Base-by-base conservation (phyloP, 2,888 invertebrate genomes). In the Osedax fenrisi region DNA sequence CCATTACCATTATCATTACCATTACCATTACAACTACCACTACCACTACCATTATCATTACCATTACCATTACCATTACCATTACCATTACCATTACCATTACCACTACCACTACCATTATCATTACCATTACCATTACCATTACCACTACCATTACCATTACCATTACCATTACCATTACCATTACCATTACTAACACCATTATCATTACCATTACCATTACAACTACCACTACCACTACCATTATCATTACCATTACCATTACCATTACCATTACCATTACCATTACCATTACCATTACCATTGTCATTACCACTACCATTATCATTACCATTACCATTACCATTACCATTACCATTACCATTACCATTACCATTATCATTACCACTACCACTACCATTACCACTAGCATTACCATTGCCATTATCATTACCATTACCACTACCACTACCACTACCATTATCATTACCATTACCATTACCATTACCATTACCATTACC, bases 351-450 rank as follows among this genome's bases (percentile, higher is more conserved):
- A 70, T 22, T 22, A 61, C 61, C 3, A 72, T 87, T 78, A 26
- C 79, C 77, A 23, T 78, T 77, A 3, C 79, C 78, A 27, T 79
- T 77, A 21, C 78, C 86, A 66, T 0, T 22, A 1, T 0, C 66
- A 66, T 22, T 22, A 1, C 56, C 56, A 56, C 56, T 56, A 56
- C 56, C 56, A 56, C 56, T 56, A 56, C n/a, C n/a, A n/a, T n/a
- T n/a, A n/a, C n/a, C n/a, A n/a, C n/a, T n/a, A n/a, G n/a, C n/a
- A n/a, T n/a, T n/a, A n/a, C n/a, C n/a, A n/a, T n/a, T n/a, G n/a
- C n/a, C 56, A 56, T n/a, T 56, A 1, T n/a, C 56, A 56, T n/a
- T 56, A 1, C 56, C 56, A 56, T n/a, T 56, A 1, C 56, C 56
- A 21, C 1, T 22, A 0, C 24, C 68, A 67, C 24, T 17, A 10